Evolutionary conservation across 2,888 invertebrate species (phyloP).

Genomic region (Leptopilina myrica): DNA sequence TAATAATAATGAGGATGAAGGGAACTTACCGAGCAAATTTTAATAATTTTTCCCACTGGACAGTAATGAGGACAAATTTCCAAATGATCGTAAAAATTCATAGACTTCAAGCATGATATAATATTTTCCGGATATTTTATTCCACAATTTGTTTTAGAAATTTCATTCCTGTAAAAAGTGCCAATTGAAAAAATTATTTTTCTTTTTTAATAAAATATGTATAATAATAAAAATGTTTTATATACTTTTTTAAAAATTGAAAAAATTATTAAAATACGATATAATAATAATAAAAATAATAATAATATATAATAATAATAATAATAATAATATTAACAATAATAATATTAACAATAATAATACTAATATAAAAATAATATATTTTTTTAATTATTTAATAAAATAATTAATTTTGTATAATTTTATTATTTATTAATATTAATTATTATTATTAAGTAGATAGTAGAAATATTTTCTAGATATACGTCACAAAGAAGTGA

Average conservation of each 20-base stretch:
- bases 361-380: too few species aligned
- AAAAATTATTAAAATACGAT: too few species aligned
- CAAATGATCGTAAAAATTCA: neutral
- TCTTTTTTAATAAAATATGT: neutral
- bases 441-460: neutral
- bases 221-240: neutral
- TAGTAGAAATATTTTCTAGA: neutral
- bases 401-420: too few species aligned
- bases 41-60: neutral
- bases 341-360: too few species aligned
- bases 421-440: too few species aligned
- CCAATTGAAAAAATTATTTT: neutral
- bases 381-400: too few species aligned
- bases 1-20: too few species aligned
- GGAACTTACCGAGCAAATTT: neutral
- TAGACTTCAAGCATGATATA: neutral
- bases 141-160: neutral
- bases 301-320: too few species aligned
- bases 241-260: neutral
- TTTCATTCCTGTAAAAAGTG: neutral
- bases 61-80: neutral
- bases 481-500: too few species aligned
- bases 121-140: slow-evolving; percentile 2
- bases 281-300: neutral
- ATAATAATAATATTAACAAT: too few species aligned